These are phyloP conservation scores for Denticeps clupeoides DNA, from an alignment of 2,797 vertebrate genomes.

Conservation along the genomic window DNA sequence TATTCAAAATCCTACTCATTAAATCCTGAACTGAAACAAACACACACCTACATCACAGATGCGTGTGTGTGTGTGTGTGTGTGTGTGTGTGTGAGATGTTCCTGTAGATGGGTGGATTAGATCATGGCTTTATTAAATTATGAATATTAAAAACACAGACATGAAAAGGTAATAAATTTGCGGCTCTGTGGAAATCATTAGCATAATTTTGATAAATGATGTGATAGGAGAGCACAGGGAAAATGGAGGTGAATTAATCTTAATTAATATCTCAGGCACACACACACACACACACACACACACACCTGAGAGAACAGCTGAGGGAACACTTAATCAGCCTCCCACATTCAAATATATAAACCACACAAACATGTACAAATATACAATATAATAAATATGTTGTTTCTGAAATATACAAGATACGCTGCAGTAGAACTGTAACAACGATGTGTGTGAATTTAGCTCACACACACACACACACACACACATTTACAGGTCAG, in stretches of 20 bases:
- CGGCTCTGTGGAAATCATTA: slow-evolving; percentile 84
- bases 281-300: neutral
- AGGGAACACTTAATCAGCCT: too few species aligned
- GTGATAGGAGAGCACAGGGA: slow-evolving; percentile 65
- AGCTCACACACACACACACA: too few species aligned
- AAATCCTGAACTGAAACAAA: neutral
- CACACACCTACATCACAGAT: slow-evolving; percentile 10
- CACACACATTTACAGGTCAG: too few species aligned
- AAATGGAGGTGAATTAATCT: slow-evolving; percentile 91
- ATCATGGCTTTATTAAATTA: slow-evolving; percentile 95
- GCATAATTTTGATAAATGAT: slow-evolving; percentile 94
- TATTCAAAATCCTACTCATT: too few species aligned
- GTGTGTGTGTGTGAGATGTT: neutral
- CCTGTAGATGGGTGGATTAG: slow-evolving; percentile 64
- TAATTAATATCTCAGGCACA: slow-evolving; percentile 94
- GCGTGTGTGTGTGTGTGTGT: slow-evolving; percentile 14
- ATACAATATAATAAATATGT: too few species aligned
- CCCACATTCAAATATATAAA: too few species aligned
- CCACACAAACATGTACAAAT: too few species aligned
- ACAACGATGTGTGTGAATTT: too few species aligned
- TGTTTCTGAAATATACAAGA: too few species aligned
- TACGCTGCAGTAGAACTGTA: too few species aligned
- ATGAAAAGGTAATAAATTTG: slow-evolving; percentile 86
- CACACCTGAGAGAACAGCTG: too few species aligned
- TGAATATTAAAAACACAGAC: slow-evolving; percentile 82